A percentile compares a stretch with the other conserved stretches of the same genome.
phyloP scores from a whole-genome alignment of 2,113 vertebrate genomes.

The Pedionomus torquatus region DNA sequence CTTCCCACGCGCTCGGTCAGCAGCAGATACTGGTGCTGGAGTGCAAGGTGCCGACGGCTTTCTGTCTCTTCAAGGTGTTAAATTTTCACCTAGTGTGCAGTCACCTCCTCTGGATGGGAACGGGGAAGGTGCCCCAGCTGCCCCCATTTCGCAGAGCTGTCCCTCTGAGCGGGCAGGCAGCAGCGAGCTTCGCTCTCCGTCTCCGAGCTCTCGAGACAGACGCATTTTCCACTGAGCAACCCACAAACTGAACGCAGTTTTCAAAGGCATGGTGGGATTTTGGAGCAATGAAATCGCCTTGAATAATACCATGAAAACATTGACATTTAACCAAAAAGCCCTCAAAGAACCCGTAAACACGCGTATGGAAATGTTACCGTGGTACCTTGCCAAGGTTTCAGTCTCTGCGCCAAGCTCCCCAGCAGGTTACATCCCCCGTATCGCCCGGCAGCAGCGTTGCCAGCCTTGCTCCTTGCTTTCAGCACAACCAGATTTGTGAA shows the following conservation, averaged over 20 bases:
- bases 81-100: neutral
- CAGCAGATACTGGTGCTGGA: neutral
- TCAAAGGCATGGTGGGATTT: neutral
- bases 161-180: neutral
- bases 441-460: neutral
- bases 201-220: neutral
- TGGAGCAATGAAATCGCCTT: neutral
- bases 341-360: neutral
- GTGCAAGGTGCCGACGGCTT: fast-evolving
- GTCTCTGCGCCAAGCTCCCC: neutral
- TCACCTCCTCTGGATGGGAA: neutral
- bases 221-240: neutral
- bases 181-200: neutral
- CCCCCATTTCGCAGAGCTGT: neutral
- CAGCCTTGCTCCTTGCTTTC: neutral
- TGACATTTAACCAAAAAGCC: neutral
- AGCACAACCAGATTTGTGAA: neutral
- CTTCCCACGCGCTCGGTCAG: fast-evolving
- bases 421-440: neutral
- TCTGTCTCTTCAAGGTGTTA: fast-evolving
- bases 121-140: too few relatives aligned
- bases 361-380: neutral
- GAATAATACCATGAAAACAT: neutral
- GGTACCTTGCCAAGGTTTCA: neutral
- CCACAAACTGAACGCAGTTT: neutral